A percentile compares a stretch with the other conserved stretches of the same genome.
Evolutionary conservation across 2,888 invertebrate species (phyloP).

Genomic region (Lasioglossum vierecki): DNA sequence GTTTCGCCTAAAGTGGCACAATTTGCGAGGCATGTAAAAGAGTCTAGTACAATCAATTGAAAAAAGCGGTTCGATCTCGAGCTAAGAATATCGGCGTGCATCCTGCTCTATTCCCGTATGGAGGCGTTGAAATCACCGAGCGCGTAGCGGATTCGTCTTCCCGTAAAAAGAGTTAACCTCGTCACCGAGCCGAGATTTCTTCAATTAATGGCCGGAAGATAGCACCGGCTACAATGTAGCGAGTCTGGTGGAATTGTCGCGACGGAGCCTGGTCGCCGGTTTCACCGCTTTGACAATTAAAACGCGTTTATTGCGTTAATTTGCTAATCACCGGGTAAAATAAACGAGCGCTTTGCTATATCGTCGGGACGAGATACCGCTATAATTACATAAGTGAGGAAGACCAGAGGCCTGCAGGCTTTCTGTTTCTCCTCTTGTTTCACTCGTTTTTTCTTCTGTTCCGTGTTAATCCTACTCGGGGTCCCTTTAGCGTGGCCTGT

Average conservation of each 20-base stretch:
- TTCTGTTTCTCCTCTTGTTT: neutral
- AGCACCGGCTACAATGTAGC: neutral
- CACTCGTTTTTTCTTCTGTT: neutral
- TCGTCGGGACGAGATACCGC: conserved; percentile 33
- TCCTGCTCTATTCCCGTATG: neutral
- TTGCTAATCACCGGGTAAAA: conserved; percentile 46
- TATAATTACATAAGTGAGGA: conserved; percentile 54
- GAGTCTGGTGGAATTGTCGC: neutral
- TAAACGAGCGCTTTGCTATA: conserved; percentile 26
- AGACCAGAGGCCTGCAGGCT: neutral
- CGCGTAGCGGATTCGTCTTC: neutral
- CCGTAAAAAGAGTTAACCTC: neutral
- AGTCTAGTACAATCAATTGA: neutral
- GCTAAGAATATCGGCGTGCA: conserved; percentile 2
- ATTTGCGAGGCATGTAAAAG: neutral
- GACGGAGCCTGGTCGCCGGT: neutral
- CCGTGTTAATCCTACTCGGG: neutral
- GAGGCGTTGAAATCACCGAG: conserved; percentile 15
- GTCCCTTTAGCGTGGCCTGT: neutral
- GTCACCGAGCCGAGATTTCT: neutral
- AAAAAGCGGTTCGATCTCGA: neutral
- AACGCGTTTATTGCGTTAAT: conserved; percentile 51
- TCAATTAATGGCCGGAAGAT: conserved; percentile 18
- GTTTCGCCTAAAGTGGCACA: neutral
- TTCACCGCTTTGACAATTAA: conserved; percentile 36